Evolutionary conservation across 2,797 vertebrate genomes (phyloP), one percentile per base, ranked within the genome.

Genomic region (Bovichtus diacanthus): DNA sequence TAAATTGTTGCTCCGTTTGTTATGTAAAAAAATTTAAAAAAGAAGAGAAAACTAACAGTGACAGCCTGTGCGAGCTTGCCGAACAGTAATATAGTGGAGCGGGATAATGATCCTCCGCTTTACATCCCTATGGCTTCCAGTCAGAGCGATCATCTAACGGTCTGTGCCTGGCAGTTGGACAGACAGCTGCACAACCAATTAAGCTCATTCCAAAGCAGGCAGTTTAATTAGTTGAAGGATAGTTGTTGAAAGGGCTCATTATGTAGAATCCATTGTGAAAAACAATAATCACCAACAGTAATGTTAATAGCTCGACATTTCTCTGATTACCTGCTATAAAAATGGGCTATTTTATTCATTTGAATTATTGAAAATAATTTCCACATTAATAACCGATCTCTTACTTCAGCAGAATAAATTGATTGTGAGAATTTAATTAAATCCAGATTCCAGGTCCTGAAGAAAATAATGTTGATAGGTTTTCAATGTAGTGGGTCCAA

Each of bases 131-230:
- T 83, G 76, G 85, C 84, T 83, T 55, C 72, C 82, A 87, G 83
- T 89, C 70, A 72, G 61, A 82, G 79, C 73, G 75, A 87, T 92
- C 84, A 89, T 89, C 73, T 66, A 73, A 60, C 74, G 62, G 83
- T 80, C 71, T 54, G 55, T 44, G 25, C n/a, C 83, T 86, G 85
- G 82, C 87, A 87, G 83, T 89, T 62, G 79, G 87, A 91, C 90
- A 84, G 76, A 83, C 83, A 90, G 87, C 84, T 90, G 86, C 82
- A 49, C 70, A 8, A 50, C 70, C 81, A 91, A 88, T 90, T 88
- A 87, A 77, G 74, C 80, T 78, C 43, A 74, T 65, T 70, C 63
- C 82, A 78, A 87, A 78, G 74, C 44, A 78, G 74, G 76, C 61
- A 72, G 71, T 76, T 87, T 84, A 84, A 90, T 89, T 79, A 87